Percentiles rank a stretch among this genome's conserved stretches.
These are phyloP conservation scores for Caenorhabditis japonica DNA, from an alignment of 2,888 invertebrate genomes.

Conservation along the genomic window DNA sequence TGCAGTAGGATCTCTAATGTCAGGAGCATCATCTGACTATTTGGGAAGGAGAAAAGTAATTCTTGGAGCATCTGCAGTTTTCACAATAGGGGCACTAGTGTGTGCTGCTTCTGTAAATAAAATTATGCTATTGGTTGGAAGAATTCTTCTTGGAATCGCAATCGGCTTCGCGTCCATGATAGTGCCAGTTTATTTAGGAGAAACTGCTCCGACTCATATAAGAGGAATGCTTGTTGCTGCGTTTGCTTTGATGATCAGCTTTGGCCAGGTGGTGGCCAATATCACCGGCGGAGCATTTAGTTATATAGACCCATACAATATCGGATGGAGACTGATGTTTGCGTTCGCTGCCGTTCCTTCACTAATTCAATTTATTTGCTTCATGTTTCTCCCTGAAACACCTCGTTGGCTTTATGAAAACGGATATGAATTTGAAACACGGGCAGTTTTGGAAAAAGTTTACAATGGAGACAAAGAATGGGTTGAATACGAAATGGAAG, in stretches of 20 bases:
- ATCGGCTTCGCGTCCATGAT: constrained; percentile 78
- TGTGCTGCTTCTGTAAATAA: constrained; percentile 70
- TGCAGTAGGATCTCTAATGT: constrained; percentile 62
- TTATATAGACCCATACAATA: constrained; percentile 75
- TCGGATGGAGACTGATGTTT: constrained; percentile 81
- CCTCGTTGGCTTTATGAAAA: constrained; percentile 78
- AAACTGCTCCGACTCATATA: constrained; percentile 79
- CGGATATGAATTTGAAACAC: constrained; percentile 54
- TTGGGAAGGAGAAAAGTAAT: constrained; percentile 80
- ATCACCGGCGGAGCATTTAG: constrained; percentile 80
- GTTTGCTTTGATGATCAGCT: constrained; percentile 77
- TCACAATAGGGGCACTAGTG: constrained; percentile 78
- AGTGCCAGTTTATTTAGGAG: constrained; percentile 81
- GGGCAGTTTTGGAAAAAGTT: constrained; percentile 60
- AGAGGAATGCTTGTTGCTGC: constrained; percentile 80
- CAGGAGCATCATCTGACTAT: constrained; percentile 79
- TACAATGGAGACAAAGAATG: constrained; percentile 69
- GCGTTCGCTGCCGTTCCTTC: constrained; percentile 79
- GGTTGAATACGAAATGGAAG: constrained; percentile 70
- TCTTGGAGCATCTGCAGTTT: constrained; percentile 78
- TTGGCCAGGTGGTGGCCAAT: constrained; percentile 80
- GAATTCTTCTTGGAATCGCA: constrained; percentile 72
- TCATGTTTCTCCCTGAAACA: constrained; percentile 81
- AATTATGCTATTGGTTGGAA: constrained; percentile 65
- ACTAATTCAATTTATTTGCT: constrained; percentile 79